These are phyloP conservation scores for Penelope pileata DNA, from an alignment of 2,113 vertebrate species.

Conservation along the genomic window DNA sequence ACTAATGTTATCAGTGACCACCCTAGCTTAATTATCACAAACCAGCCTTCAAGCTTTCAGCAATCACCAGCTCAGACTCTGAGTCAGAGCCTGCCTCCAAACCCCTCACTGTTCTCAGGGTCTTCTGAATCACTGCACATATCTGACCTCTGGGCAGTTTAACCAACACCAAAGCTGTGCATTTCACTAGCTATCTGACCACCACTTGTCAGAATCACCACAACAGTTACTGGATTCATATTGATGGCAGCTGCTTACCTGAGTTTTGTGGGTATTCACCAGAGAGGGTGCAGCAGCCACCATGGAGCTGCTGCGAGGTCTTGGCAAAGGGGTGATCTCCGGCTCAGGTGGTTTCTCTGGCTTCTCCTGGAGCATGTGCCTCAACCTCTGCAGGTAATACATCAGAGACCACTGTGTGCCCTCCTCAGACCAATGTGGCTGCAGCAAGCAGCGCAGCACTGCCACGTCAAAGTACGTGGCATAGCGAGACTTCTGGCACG, in stretches of 20 bases:
- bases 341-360: conserved; percentile 88
- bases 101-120: rapidly evolving
- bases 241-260: conserved; percentile 74
- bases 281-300: conserved; percentile 93
- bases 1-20: background rate
- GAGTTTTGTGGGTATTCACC: conserved; percentile 98
- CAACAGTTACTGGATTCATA: background rate
- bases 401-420: conserved; percentile 97
- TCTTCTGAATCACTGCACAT: background rate
- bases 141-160: rapidly evolving
- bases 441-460: conserved; percentile 94
- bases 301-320: conserved; percentile 97
- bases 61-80: background rate
- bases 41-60: background rate
- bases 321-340: conserved; percentile 82
- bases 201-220: background rate
- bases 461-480: conserved; percentile 98
- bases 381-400: conserved; percentile 93
- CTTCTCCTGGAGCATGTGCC: conserved; percentile 95
- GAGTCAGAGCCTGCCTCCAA: background rate
- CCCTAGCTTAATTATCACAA: background rate
- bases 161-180: background rate
- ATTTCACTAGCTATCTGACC: background rate
- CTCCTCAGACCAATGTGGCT: conserved; percentile 96
- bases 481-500: conserved; percentile 89